Evolutionary conservation across 2,888 invertebrate species (phyloP).

Genomic region (Eupithecia subumbrata): DNA sequence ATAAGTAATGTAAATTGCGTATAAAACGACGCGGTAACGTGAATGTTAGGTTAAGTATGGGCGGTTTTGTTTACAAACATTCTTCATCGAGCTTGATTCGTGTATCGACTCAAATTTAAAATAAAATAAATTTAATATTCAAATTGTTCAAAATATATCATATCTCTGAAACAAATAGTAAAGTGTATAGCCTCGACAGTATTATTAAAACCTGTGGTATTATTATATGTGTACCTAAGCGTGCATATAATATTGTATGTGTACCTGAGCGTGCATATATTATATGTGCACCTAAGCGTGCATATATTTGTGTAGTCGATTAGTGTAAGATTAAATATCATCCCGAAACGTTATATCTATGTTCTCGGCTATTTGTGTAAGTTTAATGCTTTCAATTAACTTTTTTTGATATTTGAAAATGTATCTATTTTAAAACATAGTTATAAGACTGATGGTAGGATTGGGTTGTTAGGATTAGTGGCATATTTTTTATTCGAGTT

Average conservation of each 20-base stretch:
- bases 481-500: conserved; percentile 51
- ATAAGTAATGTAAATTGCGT: no score
- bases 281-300: conserved; percentile 62
- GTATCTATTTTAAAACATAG: conserved; percentile 69
- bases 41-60: no score
- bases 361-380: conserved; percentile 56
- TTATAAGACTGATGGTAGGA: conserved; percentile 79
- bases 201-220: conserved; percentile 79
- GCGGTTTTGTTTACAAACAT: no score
- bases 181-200: conserved; percentile 66
- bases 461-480: conserved; percentile 60
- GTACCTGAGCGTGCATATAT: conserved; percentile 66
- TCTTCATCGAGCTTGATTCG: no score
- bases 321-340: conserved; percentile 64
- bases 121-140: conserved; percentile 10
- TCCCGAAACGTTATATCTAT: conserved; percentile 60
- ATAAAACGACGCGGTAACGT: no score
- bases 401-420: conserved; percentile 50
- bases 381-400: conserved; percentile 48
- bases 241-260: conserved; percentile 64
- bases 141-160: conserved; percentile 56
- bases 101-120: conserved; percentile 17
- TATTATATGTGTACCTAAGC: conserved; percentile 60
- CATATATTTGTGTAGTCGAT: conserved; percentile 69
- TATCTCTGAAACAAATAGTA: conserved; percentile 74